Conservation (phyloP, 2,797 vertebrate species). For the Phylloscopus collybita region DNA sequence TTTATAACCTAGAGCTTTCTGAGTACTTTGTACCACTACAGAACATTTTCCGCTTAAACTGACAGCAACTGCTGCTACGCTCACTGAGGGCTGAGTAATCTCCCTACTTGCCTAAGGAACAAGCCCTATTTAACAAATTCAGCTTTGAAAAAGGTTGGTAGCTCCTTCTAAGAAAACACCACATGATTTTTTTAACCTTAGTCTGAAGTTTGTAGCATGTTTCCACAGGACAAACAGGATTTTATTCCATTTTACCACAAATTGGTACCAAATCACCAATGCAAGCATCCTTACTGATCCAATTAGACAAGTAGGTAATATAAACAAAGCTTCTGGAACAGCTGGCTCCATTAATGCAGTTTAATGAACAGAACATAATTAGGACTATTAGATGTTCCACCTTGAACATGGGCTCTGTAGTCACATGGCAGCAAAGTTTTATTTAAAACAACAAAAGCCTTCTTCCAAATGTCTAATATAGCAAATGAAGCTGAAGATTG, state of each 20-base stretch:
- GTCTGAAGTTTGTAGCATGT: background rate
- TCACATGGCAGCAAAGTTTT: background rate
- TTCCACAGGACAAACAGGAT: background rate
- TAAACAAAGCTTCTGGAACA: slow-evolving; percentile 34
- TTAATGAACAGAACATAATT: slow-evolving; percentile 30
- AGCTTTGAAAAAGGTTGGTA: background rate
- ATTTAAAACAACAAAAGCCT: slow-evolving; percentile 14
- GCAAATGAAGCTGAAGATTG: slow-evolving; percentile 53
- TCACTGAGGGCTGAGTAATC: background rate
- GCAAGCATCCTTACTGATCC: background rate
- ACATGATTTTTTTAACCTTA: background rate
- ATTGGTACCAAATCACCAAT: background rate
- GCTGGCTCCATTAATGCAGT: background rate
- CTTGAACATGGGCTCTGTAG: background rate
- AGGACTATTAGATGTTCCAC: background rate
- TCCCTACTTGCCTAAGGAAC: background rate
- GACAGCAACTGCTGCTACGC: background rate
- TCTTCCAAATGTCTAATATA: slow-evolving; percentile 16
- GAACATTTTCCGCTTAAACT: slow-evolving; percentile 1
- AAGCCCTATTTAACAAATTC: background rate
- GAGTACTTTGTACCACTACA: background rate
- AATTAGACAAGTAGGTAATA: slow-evolving; percentile 41
- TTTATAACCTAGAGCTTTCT: slow-evolving; percentile 11
- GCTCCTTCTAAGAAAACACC: background rate
- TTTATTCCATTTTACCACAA: background rate